Evolutionary conservation across 1,140 invertebrate genomes (phyloP), one percentile per base, ranked within the genome.

Genomic region (Brachystomella parvula): DNA sequence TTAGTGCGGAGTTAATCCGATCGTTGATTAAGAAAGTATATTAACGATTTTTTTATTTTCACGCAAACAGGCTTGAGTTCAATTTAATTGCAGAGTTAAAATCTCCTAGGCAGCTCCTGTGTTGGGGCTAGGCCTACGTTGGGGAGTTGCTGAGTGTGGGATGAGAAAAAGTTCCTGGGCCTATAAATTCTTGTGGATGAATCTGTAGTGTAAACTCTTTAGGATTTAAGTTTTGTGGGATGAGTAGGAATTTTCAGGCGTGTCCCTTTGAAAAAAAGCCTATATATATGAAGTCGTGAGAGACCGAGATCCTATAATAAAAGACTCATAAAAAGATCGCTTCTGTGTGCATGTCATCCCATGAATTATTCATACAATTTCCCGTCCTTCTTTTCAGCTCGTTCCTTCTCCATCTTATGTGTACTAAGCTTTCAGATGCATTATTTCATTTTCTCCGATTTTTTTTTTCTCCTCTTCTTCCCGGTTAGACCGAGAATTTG

Each of bases 311-410:
- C 62, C 47, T 32, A 61, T 62, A 64, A 70, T 70, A 70, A 70
- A 70, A 67, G 44, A n/a, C 65, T 70, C 69, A 63, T 67, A 67
- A 67, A 69, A 70, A 64, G 57, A 64, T 70, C 69, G 69, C 69
- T 70, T 70, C 69, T 70, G 69, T 67, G 65, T 67, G 61, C 47
- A 26, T 64, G 69, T 70, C 65, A 64, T 62, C 47, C 58, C 26
- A 67, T 70, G 69, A 70, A 70, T 70, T 67, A 70, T 70, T 70
- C 69, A 70, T 70, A 56, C 66, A 29, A 44, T 47, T 35, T 59
- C 57, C 24, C 15, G 39, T 12, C 15, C 30, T 59, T 9, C 19
- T 3, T 62, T 31, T 49, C 35, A 17, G n/a, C 32, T 39, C 59
- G 29, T 66, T 32, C 15, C 61, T 60, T 35, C 49, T 31, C 19